phyloP scores from a whole-genome alignment of 2,797 vertebrate genomes.

The Potorous gilbertii region DNA sequence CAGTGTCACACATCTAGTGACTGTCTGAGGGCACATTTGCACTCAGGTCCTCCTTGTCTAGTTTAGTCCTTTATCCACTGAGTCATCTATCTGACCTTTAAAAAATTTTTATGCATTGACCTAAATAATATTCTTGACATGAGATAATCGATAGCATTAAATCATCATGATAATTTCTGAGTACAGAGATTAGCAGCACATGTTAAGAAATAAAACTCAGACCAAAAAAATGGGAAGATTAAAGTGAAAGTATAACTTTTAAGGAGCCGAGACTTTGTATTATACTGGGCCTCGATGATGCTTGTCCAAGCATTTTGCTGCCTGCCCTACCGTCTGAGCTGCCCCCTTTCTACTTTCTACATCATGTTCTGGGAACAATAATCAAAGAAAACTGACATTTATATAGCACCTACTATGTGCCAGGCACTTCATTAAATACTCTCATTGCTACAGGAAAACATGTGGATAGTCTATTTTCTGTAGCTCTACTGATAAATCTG shows the following conservation, averaged over 20 bases:
- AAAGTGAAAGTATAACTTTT: not conserved
- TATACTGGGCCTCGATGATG: not conserved
- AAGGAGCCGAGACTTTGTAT: not conserved
- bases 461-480: not conserved
- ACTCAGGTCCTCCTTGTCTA: no score
- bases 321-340: not conserved
- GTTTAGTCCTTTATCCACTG: no score
- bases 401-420: not conserved
- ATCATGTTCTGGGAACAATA: not conserved
- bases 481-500: not conserved
- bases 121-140: not conserved
- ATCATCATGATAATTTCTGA: not conserved
- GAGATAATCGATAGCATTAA: not conserved
- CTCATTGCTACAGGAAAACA: not conserved
- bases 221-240: not conserved
- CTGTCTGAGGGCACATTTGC: no score
- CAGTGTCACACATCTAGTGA: no score
- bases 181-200: not conserved
- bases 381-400: not conserved
- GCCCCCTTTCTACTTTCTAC: not conserved
- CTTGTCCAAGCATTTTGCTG: not conserved
- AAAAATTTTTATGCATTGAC: not conserved
- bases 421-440: not conserved
- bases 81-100: no score
- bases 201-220: not conserved